Evolutionary conservation across 2,113 vertebrate genomes (phyloP).

Genomic region (Malurus elegans): DNA sequence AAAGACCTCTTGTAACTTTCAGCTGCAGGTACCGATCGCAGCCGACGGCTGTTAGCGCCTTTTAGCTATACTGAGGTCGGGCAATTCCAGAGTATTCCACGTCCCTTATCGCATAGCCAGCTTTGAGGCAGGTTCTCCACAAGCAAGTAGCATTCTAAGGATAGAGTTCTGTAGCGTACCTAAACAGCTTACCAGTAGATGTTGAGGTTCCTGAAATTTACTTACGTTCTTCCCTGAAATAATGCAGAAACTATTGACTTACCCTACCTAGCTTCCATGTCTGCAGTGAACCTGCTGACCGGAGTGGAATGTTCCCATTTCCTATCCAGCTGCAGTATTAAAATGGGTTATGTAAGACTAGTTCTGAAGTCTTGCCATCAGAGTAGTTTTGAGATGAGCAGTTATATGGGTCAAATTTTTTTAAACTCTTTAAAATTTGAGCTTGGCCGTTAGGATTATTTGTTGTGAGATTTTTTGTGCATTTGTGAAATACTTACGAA

Average conservation of each 20-base stretch:
- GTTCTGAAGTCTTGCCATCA: background rate
- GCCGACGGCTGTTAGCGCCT: too few species aligned
- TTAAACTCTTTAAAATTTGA: background rate
- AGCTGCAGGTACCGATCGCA: too few species aligned
- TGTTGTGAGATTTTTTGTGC: background rate
- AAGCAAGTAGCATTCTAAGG: background rate
- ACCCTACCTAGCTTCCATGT: background rate
- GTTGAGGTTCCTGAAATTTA: background rate
- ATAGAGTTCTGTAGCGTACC: background rate
- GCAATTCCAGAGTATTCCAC: too few species aligned
- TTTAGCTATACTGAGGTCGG: too few species aligned
- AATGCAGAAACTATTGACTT: background rate
- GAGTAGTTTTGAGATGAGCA: background rate
- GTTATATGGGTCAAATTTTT: background rate
- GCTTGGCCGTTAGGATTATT: background rate
- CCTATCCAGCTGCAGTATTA: constrained; percentile 9
- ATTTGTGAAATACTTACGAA: background rate
- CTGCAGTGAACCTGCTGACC: background rate
- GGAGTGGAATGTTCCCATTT: constrained; percentile 48
- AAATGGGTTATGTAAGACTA: background rate
- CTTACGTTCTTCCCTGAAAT: background rate
- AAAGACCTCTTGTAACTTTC: too few species aligned
- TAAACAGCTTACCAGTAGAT: background rate
- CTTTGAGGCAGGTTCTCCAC: too few species aligned
- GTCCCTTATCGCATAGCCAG: too few species aligned